Percentiles rank a stretch among this genome's conserved stretches.
phyloP scores from a whole-genome alignment of 2,888 invertebrate genomes.

The Sarcophaga variegata region DNA sequence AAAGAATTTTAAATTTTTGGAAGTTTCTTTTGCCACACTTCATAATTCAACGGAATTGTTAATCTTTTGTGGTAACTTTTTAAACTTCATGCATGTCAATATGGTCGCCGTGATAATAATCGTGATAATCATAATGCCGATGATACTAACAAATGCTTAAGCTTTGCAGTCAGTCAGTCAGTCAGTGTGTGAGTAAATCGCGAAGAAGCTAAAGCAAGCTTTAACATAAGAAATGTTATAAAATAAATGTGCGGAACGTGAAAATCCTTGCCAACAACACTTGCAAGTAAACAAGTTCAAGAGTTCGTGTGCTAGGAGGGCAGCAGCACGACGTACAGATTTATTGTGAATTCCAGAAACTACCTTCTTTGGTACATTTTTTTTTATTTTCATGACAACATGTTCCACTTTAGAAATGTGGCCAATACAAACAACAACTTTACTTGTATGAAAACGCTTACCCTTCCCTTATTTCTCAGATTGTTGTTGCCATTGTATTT shows the following conservation, averaged over 20 bases:
- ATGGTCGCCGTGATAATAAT: slow-evolving; percentile 41
- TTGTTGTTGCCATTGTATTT: slow-evolving; percentile 37
- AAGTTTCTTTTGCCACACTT: neutral
- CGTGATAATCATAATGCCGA: neutral
- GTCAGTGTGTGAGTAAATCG: slow-evolving; percentile 4
- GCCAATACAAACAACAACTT: neutral
- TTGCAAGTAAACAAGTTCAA: slow-evolving; percentile 40
- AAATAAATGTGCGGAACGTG: slow-evolving; percentile 69
- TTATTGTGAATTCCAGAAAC: slow-evolving; percentile 59
- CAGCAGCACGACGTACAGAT: slow-evolving; percentile 6
- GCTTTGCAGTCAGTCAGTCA: neutral
- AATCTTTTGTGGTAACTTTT: slow-evolving; percentile 39
- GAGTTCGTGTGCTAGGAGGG: neutral
- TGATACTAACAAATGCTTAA: slow-evolving; percentile 24
- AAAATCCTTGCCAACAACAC: slow-evolving; percentile 50
- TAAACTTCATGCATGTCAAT: slow-evolving; percentile 63
- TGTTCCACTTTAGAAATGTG: slow-evolving; percentile 27
- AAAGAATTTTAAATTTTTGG: slow-evolving; percentile 25
- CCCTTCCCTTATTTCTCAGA: slow-evolving; percentile 15
- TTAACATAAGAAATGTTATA: slow-evolving; percentile 53
- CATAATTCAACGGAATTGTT: slow-evolving; percentile 42
- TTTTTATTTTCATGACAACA: slow-evolving; percentile 14
- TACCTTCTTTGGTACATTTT: slow-evolving; percentile 34
- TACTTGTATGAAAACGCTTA: slow-evolving; percentile 23
- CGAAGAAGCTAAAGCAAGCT: neutral